These are phyloP conservation scores for Vipera ursinii DNA, from an alignment of 2,797 vertebrate genomes.

Conservation along the genomic window DNA sequence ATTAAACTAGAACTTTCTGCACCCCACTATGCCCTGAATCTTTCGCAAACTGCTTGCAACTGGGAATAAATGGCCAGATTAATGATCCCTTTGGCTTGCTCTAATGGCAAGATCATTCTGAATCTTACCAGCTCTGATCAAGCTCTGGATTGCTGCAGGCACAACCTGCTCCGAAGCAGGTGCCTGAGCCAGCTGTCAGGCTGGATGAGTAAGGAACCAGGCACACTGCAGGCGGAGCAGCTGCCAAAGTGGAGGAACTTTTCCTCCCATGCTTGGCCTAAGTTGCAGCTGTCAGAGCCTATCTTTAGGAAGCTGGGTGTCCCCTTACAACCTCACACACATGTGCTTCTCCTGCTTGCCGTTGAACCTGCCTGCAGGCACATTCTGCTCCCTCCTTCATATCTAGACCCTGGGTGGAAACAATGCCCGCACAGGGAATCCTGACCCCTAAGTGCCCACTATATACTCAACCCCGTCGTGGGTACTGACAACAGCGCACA, in stretches of 20 bases:
- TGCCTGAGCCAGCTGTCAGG: constrained; percentile 13
- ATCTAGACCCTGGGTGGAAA: not conserved
- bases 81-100: not conserved
- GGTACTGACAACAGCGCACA: not conserved
- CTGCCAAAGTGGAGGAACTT: not conserved
- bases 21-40: not conserved
- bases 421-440: not conserved
- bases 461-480: too few relatives aligned
- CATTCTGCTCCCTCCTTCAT: not conserved
- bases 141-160: not conserved
- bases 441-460: not conserved
- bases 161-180: not conserved
- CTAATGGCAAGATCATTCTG: not conserved
- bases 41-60: not conserved
- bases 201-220: not conserved
- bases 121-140: not conserved
- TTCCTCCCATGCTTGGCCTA: not conserved
- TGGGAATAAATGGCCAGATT: too few relatives aligned
- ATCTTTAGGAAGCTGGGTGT: constrained; percentile 31
- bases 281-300: constrained; percentile 25
- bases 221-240: not conserved
- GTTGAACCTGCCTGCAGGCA: not conserved
- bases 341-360: constrained; percentile 1
- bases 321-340: constrained; percentile 30
- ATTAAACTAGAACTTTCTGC: not conserved